These are phyloP conservation scores for Halocynthia roretzi DNA, from an alignment of 23 tunicate genomes.

Conservation along the genomic window DNA sequence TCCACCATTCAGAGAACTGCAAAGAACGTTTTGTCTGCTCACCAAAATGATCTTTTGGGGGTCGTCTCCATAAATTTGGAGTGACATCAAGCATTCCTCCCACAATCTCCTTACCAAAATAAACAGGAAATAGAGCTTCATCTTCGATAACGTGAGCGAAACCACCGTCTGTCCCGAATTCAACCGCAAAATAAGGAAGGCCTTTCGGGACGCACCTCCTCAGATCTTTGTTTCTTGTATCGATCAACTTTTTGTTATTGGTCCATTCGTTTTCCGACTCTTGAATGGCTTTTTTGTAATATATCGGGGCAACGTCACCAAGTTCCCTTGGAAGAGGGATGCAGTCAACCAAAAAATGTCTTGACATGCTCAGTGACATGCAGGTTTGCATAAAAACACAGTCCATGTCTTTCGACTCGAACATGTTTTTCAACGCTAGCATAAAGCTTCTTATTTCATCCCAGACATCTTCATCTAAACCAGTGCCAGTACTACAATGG, in stretches of 20 bases:
- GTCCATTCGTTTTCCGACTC: constrained; percentile 92
- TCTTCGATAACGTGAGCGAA: constrained; percentile 96
- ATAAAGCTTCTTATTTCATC: constrained; percentile 72
- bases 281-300: constrained; percentile 93
- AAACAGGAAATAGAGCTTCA: constrained; percentile 58
- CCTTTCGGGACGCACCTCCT: constrained; percentile 72
- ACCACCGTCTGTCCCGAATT: constrained; percentile 91
- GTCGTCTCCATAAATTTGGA: constrained; percentile 80
- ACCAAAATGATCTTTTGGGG: constrained; percentile 63
- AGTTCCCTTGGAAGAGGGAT: constrained; percentile 70
- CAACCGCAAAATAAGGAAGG: constrained; percentile 84
- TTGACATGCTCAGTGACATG: constrained; percentile 30
- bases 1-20: constrained; percentile 57
- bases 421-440: constrained; percentile 49
- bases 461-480: constrained; percentile 94
- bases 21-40: constrained; percentile 79
- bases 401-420: constrained; percentile 37
- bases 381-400: constrained; percentile 88
- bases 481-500: constrained; percentile 69
- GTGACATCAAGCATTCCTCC: constrained; percentile 90
- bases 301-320: constrained; percentile 91
- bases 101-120: constrained; percentile 84
- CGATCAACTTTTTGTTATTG: constrained; percentile 76
- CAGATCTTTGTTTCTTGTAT: constrained; percentile 74
- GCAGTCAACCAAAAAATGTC: constrained; percentile 86